Conservation (phyloP, 2,113 vertebrate species). For the Ifrita kowaldi region DNA sequence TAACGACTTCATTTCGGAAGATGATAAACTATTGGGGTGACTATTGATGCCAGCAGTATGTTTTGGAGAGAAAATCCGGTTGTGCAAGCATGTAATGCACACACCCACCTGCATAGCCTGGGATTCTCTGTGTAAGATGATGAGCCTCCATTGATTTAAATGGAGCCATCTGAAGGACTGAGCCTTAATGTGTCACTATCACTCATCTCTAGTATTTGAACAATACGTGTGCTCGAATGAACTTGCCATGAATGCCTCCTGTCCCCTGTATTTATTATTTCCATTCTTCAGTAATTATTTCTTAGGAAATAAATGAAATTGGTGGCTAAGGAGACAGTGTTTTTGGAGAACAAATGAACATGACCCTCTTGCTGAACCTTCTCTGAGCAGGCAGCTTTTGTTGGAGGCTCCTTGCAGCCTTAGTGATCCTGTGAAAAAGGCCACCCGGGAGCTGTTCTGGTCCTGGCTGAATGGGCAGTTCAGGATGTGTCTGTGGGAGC, state of each 20-base stretch:
- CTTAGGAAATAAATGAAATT: neutral
- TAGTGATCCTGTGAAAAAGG: neutral
- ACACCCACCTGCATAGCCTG: accelerated
- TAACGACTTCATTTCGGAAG: neutral
- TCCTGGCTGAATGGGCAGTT: neutral
- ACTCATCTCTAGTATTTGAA: neutral
- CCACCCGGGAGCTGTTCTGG: neutral
- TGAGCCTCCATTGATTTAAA: neutral
- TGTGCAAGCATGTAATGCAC: neutral
- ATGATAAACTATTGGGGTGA: neutral
- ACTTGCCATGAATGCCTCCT: neutral
- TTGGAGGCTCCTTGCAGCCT: neutral
- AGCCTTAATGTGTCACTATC: neutral
- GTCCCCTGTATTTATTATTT: neutral
- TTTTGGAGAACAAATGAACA: neutral
- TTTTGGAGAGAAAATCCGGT: neutral
- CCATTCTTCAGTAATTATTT: neutral
- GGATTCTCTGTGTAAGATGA: neutral
- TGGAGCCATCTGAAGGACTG: neutral
- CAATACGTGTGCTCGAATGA: neutral
- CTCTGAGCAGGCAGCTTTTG: neutral
- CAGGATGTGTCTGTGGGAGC: neutral
- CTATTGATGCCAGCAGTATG: neutral
- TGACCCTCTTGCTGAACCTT: neutral
- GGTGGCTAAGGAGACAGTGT: neutral